Evolutionary conservation across 2,797 vertebrate genomes (phyloP).

Genomic region (Botia almorhae): DNA sequence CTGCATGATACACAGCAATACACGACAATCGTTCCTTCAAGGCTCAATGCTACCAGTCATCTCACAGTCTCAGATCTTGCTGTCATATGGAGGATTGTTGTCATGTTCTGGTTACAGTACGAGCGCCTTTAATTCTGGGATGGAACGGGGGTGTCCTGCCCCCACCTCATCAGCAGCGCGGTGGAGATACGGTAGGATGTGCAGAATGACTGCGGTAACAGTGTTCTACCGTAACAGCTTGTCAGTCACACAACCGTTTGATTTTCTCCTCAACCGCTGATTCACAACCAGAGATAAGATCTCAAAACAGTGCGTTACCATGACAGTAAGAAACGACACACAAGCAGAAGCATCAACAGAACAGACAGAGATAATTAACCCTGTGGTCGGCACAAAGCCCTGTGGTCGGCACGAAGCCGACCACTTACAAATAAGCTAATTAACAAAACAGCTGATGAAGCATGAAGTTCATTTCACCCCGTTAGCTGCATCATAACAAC

Average conservation of each 20-base stretch:
- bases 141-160: conserved; percentile 30
- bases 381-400: no score
- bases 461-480: conserved; percentile 98
- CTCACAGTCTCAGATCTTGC: conserved; percentile 76
- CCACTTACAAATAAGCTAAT: conserved; percentile 99
- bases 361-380: no score
- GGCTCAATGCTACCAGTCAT: conserved; percentile 73
- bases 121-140: conserved; percentile 51
- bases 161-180: background rate
- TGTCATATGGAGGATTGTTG: conserved; percentile 74
- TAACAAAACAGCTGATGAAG: conserved; percentile 99
- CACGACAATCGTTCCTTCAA: conserved; percentile 78
- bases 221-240: conserved; percentile 30
- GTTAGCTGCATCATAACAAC: conserved; percentile 99
- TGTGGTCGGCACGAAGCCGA: conserved; percentile 96
- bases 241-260: conserved; percentile 25
- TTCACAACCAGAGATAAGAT: no score
- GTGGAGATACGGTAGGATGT: conserved; percentile 36
- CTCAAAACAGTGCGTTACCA: background rate
- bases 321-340: background rate
- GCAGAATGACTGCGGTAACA: conserved; percentile 40
- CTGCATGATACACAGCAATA: no score
- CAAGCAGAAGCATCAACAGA: no score
- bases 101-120: conserved; percentile 76
- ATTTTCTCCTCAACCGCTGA: conserved; percentile 5